A percentile compares a stretch with the other conserved stretches of the same genome.
Evolutionary conservation across 2,113 vertebrate species (phyloP).

Genomic region (Chloebia gouldiae): DNA sequence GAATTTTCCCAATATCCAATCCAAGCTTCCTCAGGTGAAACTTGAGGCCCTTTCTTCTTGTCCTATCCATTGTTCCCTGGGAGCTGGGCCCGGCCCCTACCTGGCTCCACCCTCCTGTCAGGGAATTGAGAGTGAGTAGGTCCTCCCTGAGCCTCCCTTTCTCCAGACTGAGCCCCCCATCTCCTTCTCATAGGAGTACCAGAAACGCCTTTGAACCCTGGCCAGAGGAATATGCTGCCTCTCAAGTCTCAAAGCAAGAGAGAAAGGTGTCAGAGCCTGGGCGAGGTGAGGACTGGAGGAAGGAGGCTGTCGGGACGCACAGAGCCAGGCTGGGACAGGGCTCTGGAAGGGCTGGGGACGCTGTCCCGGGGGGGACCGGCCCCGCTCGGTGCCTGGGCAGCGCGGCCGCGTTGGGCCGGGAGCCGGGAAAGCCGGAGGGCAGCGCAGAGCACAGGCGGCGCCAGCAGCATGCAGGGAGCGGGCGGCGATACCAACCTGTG

Average conservation of each 20-base stretch:
- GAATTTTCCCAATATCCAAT: background rate
- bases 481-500: constrained; percentile 87
- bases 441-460: constrained; percentile 52
- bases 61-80: background rate
- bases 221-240: background rate
- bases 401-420: background rate
- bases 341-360: background rate
- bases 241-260: background rate
- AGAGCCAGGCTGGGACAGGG: background rate
- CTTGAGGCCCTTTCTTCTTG: background rate
- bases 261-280: background rate
- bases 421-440: background rate
- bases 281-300: background rate
- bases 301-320: background rate
- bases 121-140: background rate
- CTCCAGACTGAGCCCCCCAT: background rate
- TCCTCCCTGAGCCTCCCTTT: background rate
- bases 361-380: rapidly evolving
- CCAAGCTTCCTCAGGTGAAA: background rate
- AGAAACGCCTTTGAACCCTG: background rate
- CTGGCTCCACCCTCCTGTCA: background rate
- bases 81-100: rapidly evolving
- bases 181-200: background rate
- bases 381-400: background rate
- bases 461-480: constrained; percentile 78